These are phyloP conservation scores for Bursaphelenchus mucronatus DNA, from an alignment of 1,140 invertebrate genomes.

Conservation along the genomic window DNA sequence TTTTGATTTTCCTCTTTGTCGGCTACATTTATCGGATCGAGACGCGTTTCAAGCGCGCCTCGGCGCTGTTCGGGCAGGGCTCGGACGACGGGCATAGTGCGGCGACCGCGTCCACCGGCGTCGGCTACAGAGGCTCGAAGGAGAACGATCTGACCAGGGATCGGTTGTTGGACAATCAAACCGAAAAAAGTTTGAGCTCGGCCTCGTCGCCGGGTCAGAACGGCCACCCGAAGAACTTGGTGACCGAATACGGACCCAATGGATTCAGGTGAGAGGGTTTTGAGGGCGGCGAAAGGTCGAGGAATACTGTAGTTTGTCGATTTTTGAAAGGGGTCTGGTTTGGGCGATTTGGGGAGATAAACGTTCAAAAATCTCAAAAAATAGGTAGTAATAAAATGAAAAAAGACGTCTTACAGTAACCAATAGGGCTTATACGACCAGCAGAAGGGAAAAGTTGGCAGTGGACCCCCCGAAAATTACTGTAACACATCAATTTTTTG, in stretches of 20 bases:
- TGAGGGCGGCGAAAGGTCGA: background rate
- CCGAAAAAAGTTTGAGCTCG: background rate
- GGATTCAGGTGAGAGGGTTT: background rate
- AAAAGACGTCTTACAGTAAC: too few species aligned
- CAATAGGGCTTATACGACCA: too few species aligned
- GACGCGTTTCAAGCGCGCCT: background rate
- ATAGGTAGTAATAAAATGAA: too few species aligned
- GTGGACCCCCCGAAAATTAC: too few species aligned
- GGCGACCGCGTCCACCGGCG: conserved; percentile 18
- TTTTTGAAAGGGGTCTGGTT: background rate
- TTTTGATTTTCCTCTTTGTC: conserved; percentile 9
- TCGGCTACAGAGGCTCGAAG: conserved; percentile 11
- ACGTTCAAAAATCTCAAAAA: too few species aligned
- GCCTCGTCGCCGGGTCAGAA: background rate
- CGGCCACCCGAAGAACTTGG: background rate
- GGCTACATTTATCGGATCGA: conserved; percentile 14
- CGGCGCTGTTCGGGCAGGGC: background rate
- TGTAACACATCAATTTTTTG: too few species aligned
- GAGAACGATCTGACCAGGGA: background rate
- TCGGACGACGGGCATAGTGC: conserved; percentile 5
- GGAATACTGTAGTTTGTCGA: background rate
- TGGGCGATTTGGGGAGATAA: too few species aligned
- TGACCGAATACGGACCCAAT: background rate
- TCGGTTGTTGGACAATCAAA: background rate
- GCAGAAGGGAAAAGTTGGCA: too few species aligned